These are phyloP conservation scores for Tolmerus cingulatus DNA, from an alignment of 2,888 invertebrate species.

Conservation along the genomic window DNA sequence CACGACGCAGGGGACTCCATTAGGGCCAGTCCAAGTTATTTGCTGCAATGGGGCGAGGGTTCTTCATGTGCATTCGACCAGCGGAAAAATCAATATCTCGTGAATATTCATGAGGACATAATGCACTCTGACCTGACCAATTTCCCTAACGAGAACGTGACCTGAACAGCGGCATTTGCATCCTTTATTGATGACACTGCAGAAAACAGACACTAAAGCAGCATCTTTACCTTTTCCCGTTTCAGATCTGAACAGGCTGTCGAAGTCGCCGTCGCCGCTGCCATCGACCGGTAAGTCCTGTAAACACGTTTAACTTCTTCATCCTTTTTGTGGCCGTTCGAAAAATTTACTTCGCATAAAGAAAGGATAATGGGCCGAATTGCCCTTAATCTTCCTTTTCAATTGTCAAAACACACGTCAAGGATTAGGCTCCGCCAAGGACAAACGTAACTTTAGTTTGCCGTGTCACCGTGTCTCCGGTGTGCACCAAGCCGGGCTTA, in stretches of 20 bases:
- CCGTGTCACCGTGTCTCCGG: not conserved
- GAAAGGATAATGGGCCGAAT: conserved; percentile 30
- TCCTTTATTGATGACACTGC: not conserved
- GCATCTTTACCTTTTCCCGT: conserved; percentile 49
- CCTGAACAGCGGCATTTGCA: conserved; percentile 1
- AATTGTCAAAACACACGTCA: conserved; percentile 52
- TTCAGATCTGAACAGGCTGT: conserved; percentile 61
- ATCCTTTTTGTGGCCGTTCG: conserved; percentile 19
- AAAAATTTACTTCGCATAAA: conserved; percentile 28
- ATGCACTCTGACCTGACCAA: conserved; percentile 43
- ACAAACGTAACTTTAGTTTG: not conserved
- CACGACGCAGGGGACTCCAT: conserved; percentile 20
- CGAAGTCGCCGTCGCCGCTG: conserved; percentile 61
- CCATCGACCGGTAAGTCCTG: conserved; percentile 57
- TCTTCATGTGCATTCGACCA: conserved; percentile 13
- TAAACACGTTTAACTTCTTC: conserved; percentile 25
- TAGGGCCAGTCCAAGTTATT: conserved; percentile 30
- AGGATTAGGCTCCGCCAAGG: conserved; percentile 37
- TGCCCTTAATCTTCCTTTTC: conserved; percentile 49
- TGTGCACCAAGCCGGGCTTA: not conserved
- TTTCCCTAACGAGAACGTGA: conserved; percentile 32
- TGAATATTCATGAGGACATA: conserved; percentile 39
- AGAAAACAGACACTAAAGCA: not conserved
- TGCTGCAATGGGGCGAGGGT: conserved; percentile 8
- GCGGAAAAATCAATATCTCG: conserved; percentile 26